These are phyloP conservation scores for Myoxocephalus aenaeus DNA, from an alignment of 2,797 vertebrate genomes.

Conservation along the genomic window DNA sequence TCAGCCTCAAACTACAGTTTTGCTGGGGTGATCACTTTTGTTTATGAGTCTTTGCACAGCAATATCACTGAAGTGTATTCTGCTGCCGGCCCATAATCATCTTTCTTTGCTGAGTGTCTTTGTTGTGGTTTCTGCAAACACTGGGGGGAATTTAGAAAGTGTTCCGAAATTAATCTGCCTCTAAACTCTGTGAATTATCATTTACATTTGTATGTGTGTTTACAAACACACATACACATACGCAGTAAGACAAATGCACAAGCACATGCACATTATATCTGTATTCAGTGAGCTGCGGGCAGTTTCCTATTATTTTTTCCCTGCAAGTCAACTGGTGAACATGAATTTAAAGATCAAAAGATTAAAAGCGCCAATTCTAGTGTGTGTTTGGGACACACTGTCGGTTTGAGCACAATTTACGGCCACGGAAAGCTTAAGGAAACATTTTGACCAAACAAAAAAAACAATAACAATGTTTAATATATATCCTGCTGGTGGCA, in stretches of 20 bases:
- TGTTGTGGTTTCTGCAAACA: constrained; percentile 37
- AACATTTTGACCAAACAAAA: constrained; percentile 37
- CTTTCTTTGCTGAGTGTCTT: constrained; percentile 39
- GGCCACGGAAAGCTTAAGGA: constrained; percentile 64
- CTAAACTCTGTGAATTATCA: constrained; percentile 29
- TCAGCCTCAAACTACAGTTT: constrained; percentile 31
- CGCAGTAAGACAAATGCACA: constrained; percentile 23
- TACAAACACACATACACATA: constrained; percentile 29
- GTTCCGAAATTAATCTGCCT: constrained; percentile 48
- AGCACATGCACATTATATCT: constrained; percentile 21
- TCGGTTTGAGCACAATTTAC: constrained; percentile 45
- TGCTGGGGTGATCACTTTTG: constrained; percentile 44
- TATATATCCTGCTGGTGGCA: constrained; percentile 56
- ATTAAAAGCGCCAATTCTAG: constrained; percentile 55
- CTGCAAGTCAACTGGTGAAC: constrained; percentile 39
- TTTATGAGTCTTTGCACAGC: constrained; percentile 40
- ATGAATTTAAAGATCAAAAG: constrained; percentile 74
- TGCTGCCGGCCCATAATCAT: constrained; percentile 42
- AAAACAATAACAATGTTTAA: constrained; percentile 62
- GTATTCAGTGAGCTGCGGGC: constrained; percentile 44
- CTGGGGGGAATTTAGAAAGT: constrained; percentile 39
- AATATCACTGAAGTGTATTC: constrained; percentile 26
- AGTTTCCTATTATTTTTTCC: constrained; percentile 68
- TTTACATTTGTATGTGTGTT: constrained; percentile 36
- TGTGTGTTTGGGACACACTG: constrained; percentile 61